A percentile compares a stretch with the other conserved stretches of the same genome.
Evolutionary conservation across 2,113 vertebrate species (phyloP).

Genomic region (Gasterosteus aculeatus): DNA sequence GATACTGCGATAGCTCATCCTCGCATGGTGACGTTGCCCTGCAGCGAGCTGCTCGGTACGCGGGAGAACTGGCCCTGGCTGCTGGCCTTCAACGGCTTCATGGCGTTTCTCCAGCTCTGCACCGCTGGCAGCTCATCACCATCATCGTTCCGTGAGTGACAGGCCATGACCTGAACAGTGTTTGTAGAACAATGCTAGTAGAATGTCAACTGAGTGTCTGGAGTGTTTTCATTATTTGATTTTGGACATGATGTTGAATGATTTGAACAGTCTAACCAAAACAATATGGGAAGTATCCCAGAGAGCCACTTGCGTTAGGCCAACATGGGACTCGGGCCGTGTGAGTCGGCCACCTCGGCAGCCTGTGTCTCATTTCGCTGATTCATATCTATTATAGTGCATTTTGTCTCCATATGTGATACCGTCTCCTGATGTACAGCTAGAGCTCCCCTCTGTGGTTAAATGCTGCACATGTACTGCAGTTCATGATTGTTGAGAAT

Average conservation of each 20-base stretch:
- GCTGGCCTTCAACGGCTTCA: constrained; percentile 74
- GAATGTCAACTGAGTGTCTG: neutral
- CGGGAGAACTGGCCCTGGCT: constrained; percentile 82
- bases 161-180: neutral
- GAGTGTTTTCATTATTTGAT: neutral
- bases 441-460: constrained; percentile 54
- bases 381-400: neutral
- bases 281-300: constrained; percentile 53
- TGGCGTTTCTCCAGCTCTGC: constrained; percentile 81
- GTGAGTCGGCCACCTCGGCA: constrained; percentile 77
- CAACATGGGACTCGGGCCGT: constrained; percentile 81
- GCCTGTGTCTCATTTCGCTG: constrained; percentile 68
- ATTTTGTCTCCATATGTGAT: neutral
- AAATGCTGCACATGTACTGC: constrained; percentile 19
- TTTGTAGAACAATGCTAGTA: neutral
- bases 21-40: constrained; percentile 35
- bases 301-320: constrained; percentile 75
- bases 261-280: neutral
- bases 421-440: neutral
- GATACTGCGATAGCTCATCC: neutral
- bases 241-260: neutral
- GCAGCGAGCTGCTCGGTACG: constrained; percentile 84
- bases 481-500: constrained; percentile 82
- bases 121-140: constrained; percentile 81
- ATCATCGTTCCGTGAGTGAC: constrained; percentile 76